Evolutionary conservation across 2,888 invertebrate genomes (phyloP), one percentile per base, ranked within the genome.

Genomic region (Pseudococcus jackbeardsleyi): DNA sequence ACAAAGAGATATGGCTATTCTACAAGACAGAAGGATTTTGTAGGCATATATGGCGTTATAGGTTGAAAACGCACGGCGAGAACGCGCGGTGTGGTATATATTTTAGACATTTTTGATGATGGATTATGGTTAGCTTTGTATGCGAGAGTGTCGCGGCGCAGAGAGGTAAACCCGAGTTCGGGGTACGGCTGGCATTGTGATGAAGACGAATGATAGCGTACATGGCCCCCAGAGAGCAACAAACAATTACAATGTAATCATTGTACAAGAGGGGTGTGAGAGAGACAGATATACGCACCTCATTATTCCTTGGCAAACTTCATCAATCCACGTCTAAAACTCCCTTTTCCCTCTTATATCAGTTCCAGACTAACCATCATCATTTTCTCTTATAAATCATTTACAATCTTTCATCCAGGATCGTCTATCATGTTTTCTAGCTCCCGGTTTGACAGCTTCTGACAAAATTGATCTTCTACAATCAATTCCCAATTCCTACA

Each of bases 131-230:
- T 85, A 85, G 85, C 85, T 85, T 85, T 86, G 79, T 50, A 50
- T 79, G n/a, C 46, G 86, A 72, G 86, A 77, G 86, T 86, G 86
- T 86, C 86, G 64, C 86, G 87, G 88, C 82, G 88, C 59, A 22
- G 46, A 86, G 72, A 50, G 84, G 77, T 22, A 48, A 54, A 79
- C 50, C 54, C 19, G 39, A 59, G 86, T 91, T 90, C 91, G 92
- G 91, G 91, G 91, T 90, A 91, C 92, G 92, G 91, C 91, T 77
- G 89, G 88, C 85, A 82, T 90, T 92, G 92, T 92, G 91, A 91
- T 91, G 91, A 90, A 91, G 91, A 89, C 90, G 91, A 91, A 91
- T 91, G 92, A 92, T 91, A 91, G 89, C 90, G 91, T 90, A 90
- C 89, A 90, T 91, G 91, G 91, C 91, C 91, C 92, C 89, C 92